These are phyloP conservation scores for Rhagoletis zephyria DNA, from an alignment of 1,140 invertebrate species.

Conservation along the genomic window DNA sequence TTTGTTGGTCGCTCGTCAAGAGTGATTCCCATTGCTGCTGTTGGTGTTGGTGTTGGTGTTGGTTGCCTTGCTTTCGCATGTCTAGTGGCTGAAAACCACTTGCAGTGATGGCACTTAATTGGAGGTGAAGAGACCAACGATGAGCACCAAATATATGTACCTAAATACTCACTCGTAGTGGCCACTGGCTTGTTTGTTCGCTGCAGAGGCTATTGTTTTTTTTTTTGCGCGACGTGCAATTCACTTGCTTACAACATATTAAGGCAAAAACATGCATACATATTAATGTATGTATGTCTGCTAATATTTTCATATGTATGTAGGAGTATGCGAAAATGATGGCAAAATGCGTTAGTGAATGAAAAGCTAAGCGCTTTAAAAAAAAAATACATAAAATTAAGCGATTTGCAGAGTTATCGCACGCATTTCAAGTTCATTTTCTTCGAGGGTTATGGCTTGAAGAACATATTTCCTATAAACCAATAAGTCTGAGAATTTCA, in stretches of 20 bases:
- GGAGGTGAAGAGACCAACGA: conserved; percentile 46
- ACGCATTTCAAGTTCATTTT: not conserved
- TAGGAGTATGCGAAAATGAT: not conserved
- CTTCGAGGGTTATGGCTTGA: too few relatives aligned
- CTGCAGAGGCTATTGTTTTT: not conserved
- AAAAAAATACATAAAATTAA: not conserved
- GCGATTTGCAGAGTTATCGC: not conserved
- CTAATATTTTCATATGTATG: not conserved
- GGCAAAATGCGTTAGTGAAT: not conserved
- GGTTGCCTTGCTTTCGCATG: not conserved
- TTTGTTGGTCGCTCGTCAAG: not conserved
- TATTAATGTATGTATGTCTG: not conserved
- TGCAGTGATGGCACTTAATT: conserved; percentile 25
- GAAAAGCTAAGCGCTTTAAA: not conserved
- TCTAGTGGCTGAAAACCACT: conserved; percentile 22
- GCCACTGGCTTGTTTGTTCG: not conserved
- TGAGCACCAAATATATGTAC: not conserved
- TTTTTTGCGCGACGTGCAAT: not conserved
- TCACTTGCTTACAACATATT: not conserved
- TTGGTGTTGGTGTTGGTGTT: not conserved
- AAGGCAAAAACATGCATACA: not conserved
- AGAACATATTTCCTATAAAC: too few relatives aligned
- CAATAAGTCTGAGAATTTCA: too few relatives aligned
- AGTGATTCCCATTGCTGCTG: not conserved
- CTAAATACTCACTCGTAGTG: not conserved